phyloP scores from a whole-genome alignment of 2,797 vertebrate species.

The Cossypha niveicapilla region DNA sequence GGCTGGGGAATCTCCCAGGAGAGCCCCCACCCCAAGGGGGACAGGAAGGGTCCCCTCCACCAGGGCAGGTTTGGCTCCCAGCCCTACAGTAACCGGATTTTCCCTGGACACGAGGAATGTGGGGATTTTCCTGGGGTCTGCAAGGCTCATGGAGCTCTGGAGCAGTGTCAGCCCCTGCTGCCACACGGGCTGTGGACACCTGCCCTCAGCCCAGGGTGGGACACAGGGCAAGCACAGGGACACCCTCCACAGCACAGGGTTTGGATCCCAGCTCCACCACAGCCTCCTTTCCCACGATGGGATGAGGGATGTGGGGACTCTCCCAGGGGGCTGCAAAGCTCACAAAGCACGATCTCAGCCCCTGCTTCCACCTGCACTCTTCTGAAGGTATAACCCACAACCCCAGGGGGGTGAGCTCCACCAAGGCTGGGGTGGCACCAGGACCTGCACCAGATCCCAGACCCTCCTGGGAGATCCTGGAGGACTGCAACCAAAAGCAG shows the following conservation, averaged over 20 bases:
- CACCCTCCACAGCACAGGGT: rapidly evolving
- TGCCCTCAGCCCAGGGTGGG: not conserved
- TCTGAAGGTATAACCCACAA: not conserved
- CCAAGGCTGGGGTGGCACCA: not conserved
- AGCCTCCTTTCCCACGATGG: not conserved
- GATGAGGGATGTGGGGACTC: rapidly evolving
- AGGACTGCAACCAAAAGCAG: not conserved
- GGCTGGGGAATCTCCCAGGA: not conserved
- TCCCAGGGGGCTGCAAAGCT: not conserved
- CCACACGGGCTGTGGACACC: not conserved
- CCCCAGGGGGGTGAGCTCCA: not conserved
- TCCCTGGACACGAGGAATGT: rapidly evolving
- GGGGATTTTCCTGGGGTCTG: not conserved
- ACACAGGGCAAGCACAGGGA: rapidly evolving
- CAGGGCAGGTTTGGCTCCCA: rapidly evolving
- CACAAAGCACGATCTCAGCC: not conserved
- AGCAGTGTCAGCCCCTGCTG: not conserved
- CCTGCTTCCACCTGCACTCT: not conserved
- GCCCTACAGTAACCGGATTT: not conserved
- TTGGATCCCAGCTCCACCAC: not conserved
- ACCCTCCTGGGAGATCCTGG: not conserved
- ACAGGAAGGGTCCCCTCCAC: rapidly evolving
- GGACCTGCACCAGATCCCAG: not conserved
- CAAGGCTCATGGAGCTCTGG: not conserved
- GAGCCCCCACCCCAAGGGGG: not conserved